Percentiles rank a stretch among this genome's conserved stretches.
phyloP scores from a whole-genome alignment of 2,797 vertebrate genomes.

The Acipenser transmontanus region DNA sequence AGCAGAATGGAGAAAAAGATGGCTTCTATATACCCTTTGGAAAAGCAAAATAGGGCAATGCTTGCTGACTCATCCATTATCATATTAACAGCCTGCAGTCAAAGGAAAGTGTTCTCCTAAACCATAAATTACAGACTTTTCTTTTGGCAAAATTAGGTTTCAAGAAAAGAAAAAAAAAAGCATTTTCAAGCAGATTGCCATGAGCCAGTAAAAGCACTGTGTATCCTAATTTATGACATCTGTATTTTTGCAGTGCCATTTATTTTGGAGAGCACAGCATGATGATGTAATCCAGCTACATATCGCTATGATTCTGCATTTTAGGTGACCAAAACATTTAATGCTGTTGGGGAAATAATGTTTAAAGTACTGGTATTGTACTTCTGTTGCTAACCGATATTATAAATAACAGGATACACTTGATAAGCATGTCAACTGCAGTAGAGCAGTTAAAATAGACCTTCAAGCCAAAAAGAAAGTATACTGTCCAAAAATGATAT shows the following conservation, averaged over 20 bases:
- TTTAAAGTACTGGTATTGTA: no score
- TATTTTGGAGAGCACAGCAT: not conserved
- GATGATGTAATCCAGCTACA: not conserved
- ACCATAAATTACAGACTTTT: not conserved
- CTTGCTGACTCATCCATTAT: constrained; percentile 1
- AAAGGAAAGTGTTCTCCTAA: not conserved
- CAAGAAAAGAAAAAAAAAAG: not conserved
- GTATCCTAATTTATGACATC: not conserved
- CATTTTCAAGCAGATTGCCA: not conserved
- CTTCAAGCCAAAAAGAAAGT: no score
- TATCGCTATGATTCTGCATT: no score
- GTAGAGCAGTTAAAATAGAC: no score
- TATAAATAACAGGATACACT: no score
- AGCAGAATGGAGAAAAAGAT: not conserved
- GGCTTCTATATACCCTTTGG: not conserved
- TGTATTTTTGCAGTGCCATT: not conserved
- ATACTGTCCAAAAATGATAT: no score
- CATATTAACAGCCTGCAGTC: not conserved
- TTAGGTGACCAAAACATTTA: no score
- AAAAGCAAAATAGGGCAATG: not conserved
- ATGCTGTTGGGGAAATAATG: no score
- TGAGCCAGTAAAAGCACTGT: not conserved
- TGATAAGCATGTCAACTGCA: no score
- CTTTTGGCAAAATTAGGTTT: constrained; percentile 1
- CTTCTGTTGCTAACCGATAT: no score